These are phyloP conservation scores for Pandemis corylana DNA, from an alignment of 2,888 invertebrate genomes.

Conservation along the genomic window DNA sequence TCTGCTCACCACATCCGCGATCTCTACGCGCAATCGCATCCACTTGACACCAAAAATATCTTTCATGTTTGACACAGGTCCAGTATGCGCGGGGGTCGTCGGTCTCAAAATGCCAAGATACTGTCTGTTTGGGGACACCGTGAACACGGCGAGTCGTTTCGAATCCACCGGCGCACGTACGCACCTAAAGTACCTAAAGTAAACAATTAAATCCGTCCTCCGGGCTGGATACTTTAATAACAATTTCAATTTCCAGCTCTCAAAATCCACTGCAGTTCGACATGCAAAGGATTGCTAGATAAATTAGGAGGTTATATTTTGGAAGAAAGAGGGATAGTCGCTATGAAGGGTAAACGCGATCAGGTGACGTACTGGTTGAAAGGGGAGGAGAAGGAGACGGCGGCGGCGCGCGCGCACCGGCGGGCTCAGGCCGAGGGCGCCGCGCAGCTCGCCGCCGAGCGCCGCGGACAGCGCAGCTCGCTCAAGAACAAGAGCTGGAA, in stretches of 20 bases:
- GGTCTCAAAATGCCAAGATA: constrained; percentile 97
- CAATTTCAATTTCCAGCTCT: constrained; percentile 82
- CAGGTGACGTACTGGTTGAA: constrained; percentile 91
- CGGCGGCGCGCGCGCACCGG: constrained; percentile 81
- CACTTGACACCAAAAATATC: no score
- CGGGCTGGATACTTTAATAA: constrained; percentile 22
- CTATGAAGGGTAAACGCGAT: constrained; percentile 94
- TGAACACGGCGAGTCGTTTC: constrained; percentile 95
- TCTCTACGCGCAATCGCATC: no score
- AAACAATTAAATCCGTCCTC: constrained; percentile 26
- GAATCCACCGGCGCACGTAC: constrained; percentile 93
- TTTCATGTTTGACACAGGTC: constrained; percentile 81
- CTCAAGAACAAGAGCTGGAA: constrained; percentile 88
- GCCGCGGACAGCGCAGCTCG: constrained; percentile 79
- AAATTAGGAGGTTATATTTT: constrained; percentile 91
- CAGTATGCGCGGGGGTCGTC: constrained; percentile 96
- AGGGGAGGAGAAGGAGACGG: constrained; percentile 88
- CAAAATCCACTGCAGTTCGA: constrained; percentile 92
- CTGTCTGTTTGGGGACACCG: constrained; percentile 96
- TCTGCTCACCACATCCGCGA: no score
- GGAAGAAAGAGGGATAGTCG: constrained; percentile 90
- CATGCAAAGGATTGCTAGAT: constrained; percentile 88
- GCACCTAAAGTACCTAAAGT: constrained; percentile 51
- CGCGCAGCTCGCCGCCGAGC: constrained; percentile 64
- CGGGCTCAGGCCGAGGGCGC: constrained; percentile 71